A percentile compares a stretch with the other conserved stretches of the same genome.
Conservation (phyloP, 2,113 vertebrate genomes). For the Cnemophilus loriae region DNA sequence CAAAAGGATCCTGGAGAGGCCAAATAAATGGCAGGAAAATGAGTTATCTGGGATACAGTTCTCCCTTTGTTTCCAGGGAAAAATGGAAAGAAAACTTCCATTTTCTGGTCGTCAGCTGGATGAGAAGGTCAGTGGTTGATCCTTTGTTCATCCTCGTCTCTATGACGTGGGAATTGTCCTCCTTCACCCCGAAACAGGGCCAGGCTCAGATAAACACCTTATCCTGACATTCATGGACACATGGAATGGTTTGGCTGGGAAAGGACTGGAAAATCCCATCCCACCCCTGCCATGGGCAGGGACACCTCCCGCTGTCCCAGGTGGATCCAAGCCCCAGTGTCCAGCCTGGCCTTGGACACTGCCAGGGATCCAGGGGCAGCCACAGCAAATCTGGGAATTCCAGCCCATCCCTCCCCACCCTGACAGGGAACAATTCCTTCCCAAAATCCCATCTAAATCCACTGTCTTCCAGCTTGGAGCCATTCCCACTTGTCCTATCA, state of each 20-base stretch:
- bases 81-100: neutral
- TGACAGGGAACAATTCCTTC: neutral
- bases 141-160: accelerated
- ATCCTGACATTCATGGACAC: neutral
- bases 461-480: neutral
- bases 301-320: neutral
- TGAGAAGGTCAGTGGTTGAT: neutral
- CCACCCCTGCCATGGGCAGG: neutral
- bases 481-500: neutral
- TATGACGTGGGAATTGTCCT: accelerated
- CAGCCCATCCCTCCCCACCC: neutral
- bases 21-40: neutral
- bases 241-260: neutral
- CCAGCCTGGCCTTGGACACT: neutral
- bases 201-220: neutral
- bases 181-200: neutral
- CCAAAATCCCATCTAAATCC: neutral
- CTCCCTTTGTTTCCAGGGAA: neutral
- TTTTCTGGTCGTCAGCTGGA: neutral
- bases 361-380: neutral
- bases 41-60: neutral
- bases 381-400: neutral
- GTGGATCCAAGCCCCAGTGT: accelerated
- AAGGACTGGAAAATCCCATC: neutral
- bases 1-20: neutral